Evolutionary conservation across 2,888 invertebrate species (phyloP).

Genomic region (Dinocampus coccinellae): DNA sequence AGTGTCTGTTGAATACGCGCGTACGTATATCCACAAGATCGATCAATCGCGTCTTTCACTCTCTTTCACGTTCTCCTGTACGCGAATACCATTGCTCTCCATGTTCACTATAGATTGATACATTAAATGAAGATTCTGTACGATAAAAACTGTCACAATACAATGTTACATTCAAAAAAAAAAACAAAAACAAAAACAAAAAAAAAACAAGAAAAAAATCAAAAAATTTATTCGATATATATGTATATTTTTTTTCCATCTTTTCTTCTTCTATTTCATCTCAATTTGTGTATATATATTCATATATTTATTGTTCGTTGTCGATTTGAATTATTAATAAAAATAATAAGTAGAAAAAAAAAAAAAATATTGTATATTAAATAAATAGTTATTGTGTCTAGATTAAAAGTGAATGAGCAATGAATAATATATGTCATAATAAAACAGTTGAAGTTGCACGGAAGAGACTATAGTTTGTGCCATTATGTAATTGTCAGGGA

Average conservation of each 20-base stretch:
- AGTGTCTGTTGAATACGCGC: background rate
- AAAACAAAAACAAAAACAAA: no score
- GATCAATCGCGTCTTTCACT: conserved; percentile 33
- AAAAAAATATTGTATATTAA: no score
- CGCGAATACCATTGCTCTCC: conserved; percentile 21
- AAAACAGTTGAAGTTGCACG: conserved; percentile 24
- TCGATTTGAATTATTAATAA: background rate
- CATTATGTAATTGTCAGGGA: conserved; percentile 65
- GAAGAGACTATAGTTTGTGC: conserved; percentile 44
- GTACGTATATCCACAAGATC: conserved; percentile 7
- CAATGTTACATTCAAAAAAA: background rate
- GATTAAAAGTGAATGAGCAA: background rate
- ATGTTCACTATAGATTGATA: conserved; percentile 35
- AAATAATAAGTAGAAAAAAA: background rate
- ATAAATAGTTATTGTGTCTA: no score
- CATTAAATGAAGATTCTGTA: conserved; percentile 22
- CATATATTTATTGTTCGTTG: no score
- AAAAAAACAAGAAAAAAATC: no score
- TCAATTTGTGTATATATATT: no score
- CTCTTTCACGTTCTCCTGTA: conserved; percentile 25
- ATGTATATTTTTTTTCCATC: no score
- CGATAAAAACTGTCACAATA: background rate
- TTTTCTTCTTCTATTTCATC: no score
- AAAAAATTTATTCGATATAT: no score
- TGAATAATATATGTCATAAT: background rate